Evolutionary conservation across 2,888 invertebrate species (phyloP).

Genomic region (Lagria hirta): DNA sequence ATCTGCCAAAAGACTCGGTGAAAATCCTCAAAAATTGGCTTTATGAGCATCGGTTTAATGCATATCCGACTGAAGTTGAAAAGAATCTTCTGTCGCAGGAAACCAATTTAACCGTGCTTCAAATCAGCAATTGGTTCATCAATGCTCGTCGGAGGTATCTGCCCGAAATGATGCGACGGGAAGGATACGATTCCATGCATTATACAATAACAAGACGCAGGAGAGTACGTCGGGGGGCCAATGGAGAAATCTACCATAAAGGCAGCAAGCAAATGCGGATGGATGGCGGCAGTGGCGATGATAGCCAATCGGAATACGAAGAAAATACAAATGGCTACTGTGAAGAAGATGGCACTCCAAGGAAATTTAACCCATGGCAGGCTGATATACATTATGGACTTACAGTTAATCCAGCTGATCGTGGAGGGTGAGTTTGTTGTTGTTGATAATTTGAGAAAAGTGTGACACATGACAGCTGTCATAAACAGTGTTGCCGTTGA

Average conservation of each 20-base stretch:
- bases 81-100: constrained; percentile 52
- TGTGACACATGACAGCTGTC: constrained; percentile 23
- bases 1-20: constrained; percentile 52
- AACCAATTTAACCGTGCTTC: constrained; percentile 51
- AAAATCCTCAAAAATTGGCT: constrained; percentile 53
- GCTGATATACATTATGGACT: constrained; percentile 53
- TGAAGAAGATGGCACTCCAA: constrained; percentile 37
- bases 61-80: constrained; percentile 54
- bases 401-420: constrained; percentile 48
- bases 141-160: constrained; percentile 50
- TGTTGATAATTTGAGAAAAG: constrained; percentile 4
- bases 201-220: constrained; percentile 52
- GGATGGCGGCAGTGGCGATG: constrained; percentile 44
- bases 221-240: constrained; percentile 38
- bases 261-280: constrained; percentile 43
- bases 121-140: constrained; percentile 55
- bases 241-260: constrained; percentile 39
- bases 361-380: constrained; percentile 53
- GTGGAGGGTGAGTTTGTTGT: constrained; percentile 35
- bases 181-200: constrained; percentile 52
- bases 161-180: constrained; percentile 53
- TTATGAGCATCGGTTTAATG: constrained; percentile 53
- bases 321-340: constrained; percentile 40
- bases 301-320: constrained; percentile 45
- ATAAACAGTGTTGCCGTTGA: too few species aligned